phyloP scores from a whole-genome alignment of 2,888 invertebrate genomes.

The Linhomoeus sp. region DNA sequence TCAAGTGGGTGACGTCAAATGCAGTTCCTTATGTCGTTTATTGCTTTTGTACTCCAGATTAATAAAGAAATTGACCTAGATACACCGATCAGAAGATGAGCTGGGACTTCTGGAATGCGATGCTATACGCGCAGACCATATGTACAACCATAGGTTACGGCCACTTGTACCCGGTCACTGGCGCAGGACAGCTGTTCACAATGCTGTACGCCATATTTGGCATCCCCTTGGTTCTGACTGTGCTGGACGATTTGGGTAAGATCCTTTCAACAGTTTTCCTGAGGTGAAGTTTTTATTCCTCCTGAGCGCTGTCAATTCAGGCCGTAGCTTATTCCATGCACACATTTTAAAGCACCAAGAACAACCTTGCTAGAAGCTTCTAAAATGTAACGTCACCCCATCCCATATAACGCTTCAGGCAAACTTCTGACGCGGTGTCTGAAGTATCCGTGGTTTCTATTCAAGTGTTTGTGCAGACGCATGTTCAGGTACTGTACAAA shows the following conservation, averaged over 20 bases:
- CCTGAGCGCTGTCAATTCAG: no score
- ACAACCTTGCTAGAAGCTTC: no score
- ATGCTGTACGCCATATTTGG: constrained; percentile 83
- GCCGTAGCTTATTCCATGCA: no score
- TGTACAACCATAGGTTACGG: constrained; percentile 38
- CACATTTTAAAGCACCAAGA: no score
- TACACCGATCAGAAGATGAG: constrained; percentile 19
- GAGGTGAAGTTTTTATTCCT: not conserved
- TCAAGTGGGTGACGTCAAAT: constrained; percentile 8
- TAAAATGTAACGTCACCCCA: no score
- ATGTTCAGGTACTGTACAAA: constrained; percentile 22
- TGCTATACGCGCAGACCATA: constrained; percentile 23
- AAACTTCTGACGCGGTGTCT: constrained; percentile 17
- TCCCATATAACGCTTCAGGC: no score
- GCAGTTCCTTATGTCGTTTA: no score
- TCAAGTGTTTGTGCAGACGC: constrained; percentile 19
- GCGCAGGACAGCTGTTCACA: constrained; percentile 58
- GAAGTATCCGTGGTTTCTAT: constrained; percentile 20
- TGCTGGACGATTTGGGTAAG: constrained; percentile 47
- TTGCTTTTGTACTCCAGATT: no score
- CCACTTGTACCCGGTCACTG: constrained; percentile 72
- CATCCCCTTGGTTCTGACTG: constrained; percentile 78
- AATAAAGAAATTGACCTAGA: no score
- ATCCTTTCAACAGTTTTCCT: not conserved
- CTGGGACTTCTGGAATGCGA: constrained; percentile 25